Percentiles rank a stretch among this genome's conserved stretches.
Conservation (phyloP, 2,888 invertebrate genomes). For the Ophioninae sp. region DNA sequence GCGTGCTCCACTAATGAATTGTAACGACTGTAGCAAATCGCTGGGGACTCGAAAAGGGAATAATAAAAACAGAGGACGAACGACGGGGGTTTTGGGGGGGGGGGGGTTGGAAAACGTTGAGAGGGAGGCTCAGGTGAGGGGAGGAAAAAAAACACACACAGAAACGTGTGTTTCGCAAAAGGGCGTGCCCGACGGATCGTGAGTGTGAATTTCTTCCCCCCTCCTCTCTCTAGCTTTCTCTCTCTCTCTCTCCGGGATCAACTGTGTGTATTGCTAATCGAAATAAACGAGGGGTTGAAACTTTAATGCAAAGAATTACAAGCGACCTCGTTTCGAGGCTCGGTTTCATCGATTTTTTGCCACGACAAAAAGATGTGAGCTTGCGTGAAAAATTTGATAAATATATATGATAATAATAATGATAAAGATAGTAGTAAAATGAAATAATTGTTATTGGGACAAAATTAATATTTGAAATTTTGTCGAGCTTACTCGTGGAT, state of each 20-base stretch:
- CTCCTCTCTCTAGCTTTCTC: background rate
- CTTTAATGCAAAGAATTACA: conserved; percentile 52
- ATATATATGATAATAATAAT: too few relatives aligned
- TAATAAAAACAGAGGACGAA: conserved; percentile 5
- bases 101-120: background rate
- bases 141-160: conserved; percentile 68
- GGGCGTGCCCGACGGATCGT: conserved; percentile 57
- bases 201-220: conserved; percentile 57
- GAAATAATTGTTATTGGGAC: too few relatives aligned
- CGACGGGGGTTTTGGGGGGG: conserved; percentile 2
- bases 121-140: conserved; percentile 8
- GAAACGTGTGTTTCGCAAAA: conserved; percentile 62
- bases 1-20: conserved; percentile 71
- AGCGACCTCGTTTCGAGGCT: conserved; percentile 40
- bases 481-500: background rate
- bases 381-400: background rate
- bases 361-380: background rate
- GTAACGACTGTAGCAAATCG: conserved; percentile 71
- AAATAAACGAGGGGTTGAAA: conserved; percentile 59
- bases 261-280: conserved; percentile 60
- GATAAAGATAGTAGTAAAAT: background rate
- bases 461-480: background rate
- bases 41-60: conserved; percentile 62
- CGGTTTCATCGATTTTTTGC: conserved; percentile 39
- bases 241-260: conserved; percentile 12